Percentiles rank a stretch among this genome's conserved stretches.
phyloP scores from a whole-genome alignment of 1,140 invertebrate genomes.

The Trichomalopsis sarcophagae region DNA sequence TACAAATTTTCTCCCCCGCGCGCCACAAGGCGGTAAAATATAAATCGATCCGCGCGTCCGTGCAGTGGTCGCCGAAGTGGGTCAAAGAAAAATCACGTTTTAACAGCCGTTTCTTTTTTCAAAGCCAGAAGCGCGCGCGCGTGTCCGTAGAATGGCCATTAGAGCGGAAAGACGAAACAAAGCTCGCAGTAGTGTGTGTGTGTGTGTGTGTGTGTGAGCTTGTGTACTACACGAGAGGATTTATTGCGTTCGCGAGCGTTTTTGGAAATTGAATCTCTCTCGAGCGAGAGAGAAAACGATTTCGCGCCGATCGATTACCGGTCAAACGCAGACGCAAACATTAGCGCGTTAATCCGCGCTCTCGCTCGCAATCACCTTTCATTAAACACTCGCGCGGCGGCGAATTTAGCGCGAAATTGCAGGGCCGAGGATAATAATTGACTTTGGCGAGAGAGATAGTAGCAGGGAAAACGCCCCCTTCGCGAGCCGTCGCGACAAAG shows the following conservation, averaged over 20 bases:
- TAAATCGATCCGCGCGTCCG: slow-evolving; percentile 33
- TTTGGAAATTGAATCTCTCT: neutral
- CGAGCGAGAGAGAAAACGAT: neutral
- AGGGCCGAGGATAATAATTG: too few species aligned
- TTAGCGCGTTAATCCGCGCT: neutral
- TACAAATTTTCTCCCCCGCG: slow-evolving; percentile 34
- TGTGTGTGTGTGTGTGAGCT: too few species aligned
- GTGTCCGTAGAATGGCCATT: neutral
- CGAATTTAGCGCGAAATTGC: too few species aligned
- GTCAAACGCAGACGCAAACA: slow-evolving; percentile 1
- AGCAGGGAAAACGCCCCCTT: neutral
- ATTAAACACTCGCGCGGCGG: neutral
- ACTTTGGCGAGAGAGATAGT: too few species aligned
- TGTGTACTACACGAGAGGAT: neutral
- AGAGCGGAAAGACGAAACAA: slow-evolving; percentile 4
- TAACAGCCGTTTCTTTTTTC: neutral
- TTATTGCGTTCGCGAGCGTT: neutral
- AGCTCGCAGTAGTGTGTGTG: too few species aligned
- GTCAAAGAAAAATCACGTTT: slow-evolving; percentile 49
- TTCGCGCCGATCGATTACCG: neutral
- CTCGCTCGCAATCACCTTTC: neutral
- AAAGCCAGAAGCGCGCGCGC: neutral
- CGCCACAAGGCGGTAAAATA: neutral
- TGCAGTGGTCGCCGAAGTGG: neutral
- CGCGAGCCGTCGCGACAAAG: neutral